Conservation (phyloP, 2,113 vertebrate genomes). For the Bolborhynchus lineola region DNA sequence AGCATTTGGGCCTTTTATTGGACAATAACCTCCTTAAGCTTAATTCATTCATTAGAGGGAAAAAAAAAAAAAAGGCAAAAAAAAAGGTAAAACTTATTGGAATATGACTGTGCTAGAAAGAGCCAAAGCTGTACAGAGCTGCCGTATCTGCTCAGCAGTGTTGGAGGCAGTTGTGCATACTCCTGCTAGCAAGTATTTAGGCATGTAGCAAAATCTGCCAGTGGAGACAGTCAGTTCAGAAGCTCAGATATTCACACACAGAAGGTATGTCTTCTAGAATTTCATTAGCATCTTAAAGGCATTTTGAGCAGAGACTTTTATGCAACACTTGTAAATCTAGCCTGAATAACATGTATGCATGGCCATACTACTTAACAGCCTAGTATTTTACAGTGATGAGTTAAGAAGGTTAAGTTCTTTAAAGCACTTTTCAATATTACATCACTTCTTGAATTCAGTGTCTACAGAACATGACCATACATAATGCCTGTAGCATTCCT, state of each 20-base stretch:
- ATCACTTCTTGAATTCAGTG: neutral
- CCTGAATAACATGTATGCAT: neutral
- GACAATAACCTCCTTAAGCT: neutral
- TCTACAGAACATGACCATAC: neutral
- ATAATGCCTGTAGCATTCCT: neutral
- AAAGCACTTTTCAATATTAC: neutral
- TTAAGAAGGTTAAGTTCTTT: neutral
- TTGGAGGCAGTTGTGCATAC: neutral
- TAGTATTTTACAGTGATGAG: neutral
- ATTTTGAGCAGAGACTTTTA: neutral
- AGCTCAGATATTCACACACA: neutral
- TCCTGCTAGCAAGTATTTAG: neutral
- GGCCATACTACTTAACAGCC: neutral
- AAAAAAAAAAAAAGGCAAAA: neutral
- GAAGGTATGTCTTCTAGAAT: neutral
- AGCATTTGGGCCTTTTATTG: neutral
- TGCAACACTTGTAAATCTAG: neutral
- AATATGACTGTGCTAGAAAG: neutral
- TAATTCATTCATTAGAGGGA: neutral
- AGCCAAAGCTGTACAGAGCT: neutral
- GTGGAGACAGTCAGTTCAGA: neutral
- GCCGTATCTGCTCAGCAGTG: neutral
- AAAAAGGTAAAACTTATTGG: neutral
- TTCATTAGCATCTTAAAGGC: neutral
- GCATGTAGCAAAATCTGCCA: neutral